A percentile compares a stretch with the other conserved stretches of the same genome.
phyloP scores from a whole-genome alignment of 2,888 invertebrate genomes.

The Dolichopus griseipennis region DNA sequence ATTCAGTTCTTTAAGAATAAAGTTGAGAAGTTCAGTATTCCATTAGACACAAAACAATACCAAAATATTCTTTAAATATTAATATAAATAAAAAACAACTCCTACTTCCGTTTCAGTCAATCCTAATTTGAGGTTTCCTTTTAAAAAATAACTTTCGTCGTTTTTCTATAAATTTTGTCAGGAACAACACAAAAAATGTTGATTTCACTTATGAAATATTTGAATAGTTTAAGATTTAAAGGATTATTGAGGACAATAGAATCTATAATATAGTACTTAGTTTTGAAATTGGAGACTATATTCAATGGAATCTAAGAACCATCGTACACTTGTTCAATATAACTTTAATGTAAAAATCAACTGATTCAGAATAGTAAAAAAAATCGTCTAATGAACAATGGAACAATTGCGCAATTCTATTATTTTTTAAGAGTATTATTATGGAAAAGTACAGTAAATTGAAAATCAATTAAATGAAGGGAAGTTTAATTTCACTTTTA shows the following conservation, averaged over 20 bases:
- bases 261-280: background rate
- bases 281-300: background rate
- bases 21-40: background rate
- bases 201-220: too few species aligned
- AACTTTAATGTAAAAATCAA: background rate
- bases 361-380: background rate
- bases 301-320: background rate
- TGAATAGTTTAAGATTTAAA: too few species aligned
- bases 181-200: too few species aligned
- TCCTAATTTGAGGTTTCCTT: too few species aligned
- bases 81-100: background rate
- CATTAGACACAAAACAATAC: background rate
- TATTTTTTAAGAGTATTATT: background rate
- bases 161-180: too few species aligned
- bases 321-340: background rate
- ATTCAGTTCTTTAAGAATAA: too few species aligned
- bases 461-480: background rate
- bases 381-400: background rate
- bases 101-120: slow-evolving; percentile 2
- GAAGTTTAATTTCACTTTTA: background rate
- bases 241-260: too few species aligned
- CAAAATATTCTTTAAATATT: background rate
- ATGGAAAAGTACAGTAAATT: background rate
- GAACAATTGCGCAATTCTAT: background rate
- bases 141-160: too few species aligned